Evolutionary conservation across 2,888 invertebrate species (phyloP).

Genomic region (Blera fallax): DNA sequence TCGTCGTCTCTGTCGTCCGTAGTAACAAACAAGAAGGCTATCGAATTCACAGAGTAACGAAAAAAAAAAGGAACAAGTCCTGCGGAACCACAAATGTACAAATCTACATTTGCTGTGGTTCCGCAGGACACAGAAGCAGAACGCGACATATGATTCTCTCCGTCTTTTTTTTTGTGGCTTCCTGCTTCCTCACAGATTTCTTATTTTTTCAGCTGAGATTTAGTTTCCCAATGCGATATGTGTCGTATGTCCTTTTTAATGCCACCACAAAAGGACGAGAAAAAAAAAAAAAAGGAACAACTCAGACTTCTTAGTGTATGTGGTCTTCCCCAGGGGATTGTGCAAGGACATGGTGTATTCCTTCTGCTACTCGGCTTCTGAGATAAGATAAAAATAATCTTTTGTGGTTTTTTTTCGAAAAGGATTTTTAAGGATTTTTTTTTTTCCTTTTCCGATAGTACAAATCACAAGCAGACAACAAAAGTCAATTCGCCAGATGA

Average conservation of each 20-base stretch:
- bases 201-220: conserved; percentile 46
- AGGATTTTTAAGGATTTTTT: conserved; percentile 16
- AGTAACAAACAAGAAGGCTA: conserved; percentile 6
- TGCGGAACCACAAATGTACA: neutral
- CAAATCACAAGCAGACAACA: conserved; percentile 66
- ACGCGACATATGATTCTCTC: conserved; percentile 49
- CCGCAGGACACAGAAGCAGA: conserved; percentile 28
- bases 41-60: conserved; percentile 14
- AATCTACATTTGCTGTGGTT: conserved; percentile 50
- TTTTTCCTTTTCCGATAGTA: conserved; percentile 32
- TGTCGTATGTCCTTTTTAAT: conserved; percentile 65
- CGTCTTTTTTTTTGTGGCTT: too few relatives aligned
- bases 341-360: conserved; percentile 39
- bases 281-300: neutral
- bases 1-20: too few relatives aligned
- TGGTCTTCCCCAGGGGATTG: conserved; percentile 32
- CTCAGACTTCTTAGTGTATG: neutral
- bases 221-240: conserved; percentile 44
- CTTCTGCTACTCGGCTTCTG: conserved; percentile 5
- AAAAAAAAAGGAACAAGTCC: too few relatives aligned
- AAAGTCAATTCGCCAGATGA: conserved; percentile 66
- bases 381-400: conserved; percentile 32
- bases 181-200: too few relatives aligned
- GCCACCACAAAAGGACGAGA: conserved; percentile 29
- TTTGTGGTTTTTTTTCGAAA: conserved; percentile 10